Evolutionary conservation across 2,797 vertebrate species (phyloP), one percentile per base, ranked within the genome.

Genomic region (Chelon auratus): DNA sequence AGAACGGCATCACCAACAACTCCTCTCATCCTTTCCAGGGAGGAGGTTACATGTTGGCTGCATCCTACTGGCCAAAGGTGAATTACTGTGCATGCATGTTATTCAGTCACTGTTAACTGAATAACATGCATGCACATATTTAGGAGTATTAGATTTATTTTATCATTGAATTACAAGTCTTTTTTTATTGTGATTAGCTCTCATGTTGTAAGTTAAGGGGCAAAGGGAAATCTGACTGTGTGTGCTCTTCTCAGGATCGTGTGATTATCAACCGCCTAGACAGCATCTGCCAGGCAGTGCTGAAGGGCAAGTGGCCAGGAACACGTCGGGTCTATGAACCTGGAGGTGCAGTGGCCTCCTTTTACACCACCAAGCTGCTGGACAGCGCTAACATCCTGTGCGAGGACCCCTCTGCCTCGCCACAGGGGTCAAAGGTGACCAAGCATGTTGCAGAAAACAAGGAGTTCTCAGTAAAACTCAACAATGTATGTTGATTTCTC

Each of bases 381-480:
- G 97, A 99, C 87, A 97, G 94, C 26, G 93, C 93, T 54, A 95
- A 95, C 90, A 92, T 89, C 75, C 92, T 95, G 77, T 94, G 93
- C 91, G 97, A 99, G 92, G 97, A 99, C 67, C 95, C 94, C 56
- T 96, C 96, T 40, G 95, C 95, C 26, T 97, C 96, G 33, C 89
- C 96, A 91, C 97, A 99, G 95, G 96, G 97, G 96, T 96, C 97
- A 97, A 99, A 99, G 98, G 98, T 99, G 97, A 99, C 97, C 96
- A 97, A 97, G 97, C 97, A 98, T 98, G 97, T 98, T 96, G 96
- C 96, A 97, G 97, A 98, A 97, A 97, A 97, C 96, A 99, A 99
- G 97, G 98, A 99, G 96, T 99, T 99, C 98, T 99, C 98, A 97
- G 97, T 99, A 95, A 99, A 97, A 97, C 97, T 99, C 95, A 99